Evolutionary conservation across 2,797 vertebrate species (phyloP), one percentile per base, ranked within the genome.

Genomic region (Onychomys leucogaster): DNA sequence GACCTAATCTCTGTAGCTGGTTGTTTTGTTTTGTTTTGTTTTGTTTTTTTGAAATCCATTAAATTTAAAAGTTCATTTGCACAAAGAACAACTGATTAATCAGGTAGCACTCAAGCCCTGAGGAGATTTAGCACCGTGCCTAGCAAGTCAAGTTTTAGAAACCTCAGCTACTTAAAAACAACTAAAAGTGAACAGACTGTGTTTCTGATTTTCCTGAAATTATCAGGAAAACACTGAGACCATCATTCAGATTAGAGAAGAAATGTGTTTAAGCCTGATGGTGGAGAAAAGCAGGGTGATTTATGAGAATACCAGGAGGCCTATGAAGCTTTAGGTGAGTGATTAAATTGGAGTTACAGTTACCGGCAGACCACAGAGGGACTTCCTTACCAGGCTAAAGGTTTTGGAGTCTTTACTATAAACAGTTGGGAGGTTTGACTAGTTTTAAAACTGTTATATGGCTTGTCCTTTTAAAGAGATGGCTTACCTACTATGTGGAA

Each of bases 161-260:
- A 65, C 43, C 46, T 69, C 25, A 69, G 11, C 32, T 52, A 69
- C 32, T 4, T 4, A 27, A 37, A 49, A 21, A 49, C 61, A 49
- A 46, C 16, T 77, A 90, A 91, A 91, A 12, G 2, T 61, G 67
- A 94, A 37, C 29, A 59, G 6, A 59, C 34, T 80, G 16, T 81
- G 16, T 13, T 21, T 95, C 46, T 84, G 32, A 23, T 87, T 94
- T 90, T 65, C 46, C 63, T 80, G 14, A 80, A 55, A 80, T 94
- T 96, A 95, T 76, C 76, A 52, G 29, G 29, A 89, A 81, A 17
- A 91, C 14, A 78, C 10, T 81, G 19, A 78, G 16, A 21, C 94
- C 55, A 9, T 91, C 37, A 25, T 52, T 86, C 29, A 55, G 4
- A 63, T 57, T 92, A 89, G 10, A 67, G 23, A 85, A 93, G 37